Evolutionary conservation across 2,113 vertebrate species (phyloP).

Genomic region (Syngnathus floridae): DNA sequence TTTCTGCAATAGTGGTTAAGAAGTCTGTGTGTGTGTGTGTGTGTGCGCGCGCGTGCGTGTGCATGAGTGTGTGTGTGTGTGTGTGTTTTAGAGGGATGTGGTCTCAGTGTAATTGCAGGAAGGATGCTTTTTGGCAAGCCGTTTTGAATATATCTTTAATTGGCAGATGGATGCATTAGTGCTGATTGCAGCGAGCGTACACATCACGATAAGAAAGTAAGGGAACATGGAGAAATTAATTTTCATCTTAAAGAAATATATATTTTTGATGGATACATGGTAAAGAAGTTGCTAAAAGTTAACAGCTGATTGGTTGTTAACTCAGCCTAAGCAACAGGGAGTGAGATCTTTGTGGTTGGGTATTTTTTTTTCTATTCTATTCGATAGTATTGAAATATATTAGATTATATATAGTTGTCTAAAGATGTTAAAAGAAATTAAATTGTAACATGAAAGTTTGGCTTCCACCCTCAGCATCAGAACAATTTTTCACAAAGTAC

Average conservation of each 20-base stretch:
- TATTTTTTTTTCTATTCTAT: too few species aligned
- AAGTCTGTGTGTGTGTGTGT: neutral
- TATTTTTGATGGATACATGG: neutral
- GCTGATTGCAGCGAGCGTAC: neutral
- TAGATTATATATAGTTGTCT: too few species aligned
- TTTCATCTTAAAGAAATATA: neutral
- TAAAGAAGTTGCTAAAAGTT: too few species aligned
- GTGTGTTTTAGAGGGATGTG: neutral
- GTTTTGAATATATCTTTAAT: neutral
- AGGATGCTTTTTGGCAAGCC: conserved; percentile 8
- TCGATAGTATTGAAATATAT: too few species aligned
- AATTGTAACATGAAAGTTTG: too few species aligned
- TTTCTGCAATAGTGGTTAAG: conserved; percentile 3
- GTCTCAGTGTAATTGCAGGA: neutral
- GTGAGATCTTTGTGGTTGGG: too few species aligned
- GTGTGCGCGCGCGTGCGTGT: neutral
- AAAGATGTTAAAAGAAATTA: too few species aligned
- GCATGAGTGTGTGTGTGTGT: neutral
- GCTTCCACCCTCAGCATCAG: too few species aligned
- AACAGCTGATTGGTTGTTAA: too few species aligned
- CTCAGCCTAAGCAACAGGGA: too few species aligned
- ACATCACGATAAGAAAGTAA: neutral
- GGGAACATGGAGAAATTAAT: neutral
- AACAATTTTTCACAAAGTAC: too few species aligned
- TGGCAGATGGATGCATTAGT: conserved; percentile 5